phyloP scores from a whole-genome alignment of 1,140 invertebrate genomes.

The Nixonia krombeini region DNA sequence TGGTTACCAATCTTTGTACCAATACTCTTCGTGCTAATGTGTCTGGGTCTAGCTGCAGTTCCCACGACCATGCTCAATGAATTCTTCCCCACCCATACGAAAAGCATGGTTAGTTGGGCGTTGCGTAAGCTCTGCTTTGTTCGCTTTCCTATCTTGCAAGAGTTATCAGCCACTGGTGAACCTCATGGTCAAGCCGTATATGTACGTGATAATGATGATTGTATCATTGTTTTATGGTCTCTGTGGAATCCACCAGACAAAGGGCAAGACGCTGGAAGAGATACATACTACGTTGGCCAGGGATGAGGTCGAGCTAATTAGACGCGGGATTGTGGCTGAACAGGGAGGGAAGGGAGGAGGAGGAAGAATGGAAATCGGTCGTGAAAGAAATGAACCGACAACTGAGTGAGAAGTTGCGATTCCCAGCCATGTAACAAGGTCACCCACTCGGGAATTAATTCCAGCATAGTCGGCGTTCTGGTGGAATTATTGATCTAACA shows the following conservation, averaged over 20 bases:
- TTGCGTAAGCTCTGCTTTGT: constrained; percentile 78
- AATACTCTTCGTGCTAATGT: constrained; percentile 22
- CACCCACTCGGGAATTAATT: too few species aligned
- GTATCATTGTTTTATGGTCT: constrained; percentile 77
- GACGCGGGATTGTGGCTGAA: not conserved
- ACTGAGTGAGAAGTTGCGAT: not conserved
- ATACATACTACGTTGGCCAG: constrained; percentile 50
- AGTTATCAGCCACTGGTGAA: constrained; percentile 77
- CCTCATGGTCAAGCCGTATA: constrained; percentile 66
- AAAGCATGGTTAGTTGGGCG: constrained; percentile 79
- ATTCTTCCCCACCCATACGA: constrained; percentile 79
- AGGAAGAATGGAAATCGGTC: not conserved
- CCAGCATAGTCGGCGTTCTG: too few species aligned
- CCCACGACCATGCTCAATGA: constrained; percentile 82
- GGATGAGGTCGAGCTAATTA: not conserved
- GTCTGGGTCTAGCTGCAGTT: constrained; percentile 78
- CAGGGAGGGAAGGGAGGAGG: too few species aligned
- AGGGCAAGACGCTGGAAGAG: constrained; percentile 78
- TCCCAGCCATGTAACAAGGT: too few species aligned
- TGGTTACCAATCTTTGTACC: constrained; percentile 36
- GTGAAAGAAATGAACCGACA: too few species aligned
- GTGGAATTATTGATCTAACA: too few species aligned
- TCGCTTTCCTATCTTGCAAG: constrained; percentile 81
- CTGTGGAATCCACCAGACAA: constrained; percentile 82
- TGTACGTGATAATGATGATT: constrained; percentile 63